These are phyloP conservation scores for Apamea epomidion DNA, from an alignment of 2,888 invertebrate species.

Conservation along the genomic window DNA sequence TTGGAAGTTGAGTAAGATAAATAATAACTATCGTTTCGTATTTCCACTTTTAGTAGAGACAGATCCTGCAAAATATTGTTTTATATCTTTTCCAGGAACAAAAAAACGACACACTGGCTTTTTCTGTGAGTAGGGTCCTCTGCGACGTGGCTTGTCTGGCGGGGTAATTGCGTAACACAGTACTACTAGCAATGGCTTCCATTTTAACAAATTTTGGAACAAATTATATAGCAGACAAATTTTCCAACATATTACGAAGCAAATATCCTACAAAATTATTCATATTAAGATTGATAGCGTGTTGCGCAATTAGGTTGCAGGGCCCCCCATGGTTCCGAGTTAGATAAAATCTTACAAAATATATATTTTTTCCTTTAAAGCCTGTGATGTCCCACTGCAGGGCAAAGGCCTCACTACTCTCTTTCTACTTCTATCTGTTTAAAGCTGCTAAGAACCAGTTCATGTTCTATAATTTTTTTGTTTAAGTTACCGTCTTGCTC, in stretches of 20 bases:
- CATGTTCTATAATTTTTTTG: no score
- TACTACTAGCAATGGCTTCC: not conserved
- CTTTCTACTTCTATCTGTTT: no score
- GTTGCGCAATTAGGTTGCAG: not conserved
- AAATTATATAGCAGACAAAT: no score
- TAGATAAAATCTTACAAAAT: not conserved
- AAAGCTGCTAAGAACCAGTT: no score
- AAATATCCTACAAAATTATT: not conserved
- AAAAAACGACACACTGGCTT: not conserved
- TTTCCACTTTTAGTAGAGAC: not conserved
- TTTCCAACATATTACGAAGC: no score
- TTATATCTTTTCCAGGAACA: not conserved
- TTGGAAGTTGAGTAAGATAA: not conserved
- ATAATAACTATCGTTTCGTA: not conserved
- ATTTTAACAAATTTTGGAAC: no score
- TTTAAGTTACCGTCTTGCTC: no score
- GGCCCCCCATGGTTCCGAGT: not conserved
- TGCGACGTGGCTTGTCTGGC: not conserved
- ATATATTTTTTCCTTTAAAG: no score
- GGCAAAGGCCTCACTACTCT: no score
- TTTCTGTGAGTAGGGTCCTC: not conserved
- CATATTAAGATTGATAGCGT: not conserved
- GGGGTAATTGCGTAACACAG: no score
- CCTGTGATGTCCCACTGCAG: no score
- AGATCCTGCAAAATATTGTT: not conserved